These are phyloP conservation scores for Pardalotus punctatus DNA, from an alignment of 2,113 vertebrate species.

Conservation along the genomic window DNA sequence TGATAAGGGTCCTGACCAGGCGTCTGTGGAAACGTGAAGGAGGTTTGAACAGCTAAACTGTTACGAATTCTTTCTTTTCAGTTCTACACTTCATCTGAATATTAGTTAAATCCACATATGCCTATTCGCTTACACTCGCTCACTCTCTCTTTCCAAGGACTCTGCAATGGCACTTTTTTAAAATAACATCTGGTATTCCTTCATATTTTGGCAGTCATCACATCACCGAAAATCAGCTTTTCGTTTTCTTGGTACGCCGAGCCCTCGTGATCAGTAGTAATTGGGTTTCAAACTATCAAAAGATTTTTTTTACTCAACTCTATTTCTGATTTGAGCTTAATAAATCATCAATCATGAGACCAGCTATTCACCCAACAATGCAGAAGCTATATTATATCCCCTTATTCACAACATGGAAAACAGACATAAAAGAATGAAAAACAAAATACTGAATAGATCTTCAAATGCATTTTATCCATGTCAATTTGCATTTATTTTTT, in stretches of 20 bases:
- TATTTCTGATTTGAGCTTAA: slow-evolving; percentile 31
- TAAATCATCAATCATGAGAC: neutral
- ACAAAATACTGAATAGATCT: slow-evolving; percentile 48
- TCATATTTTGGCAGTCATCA: slow-evolving; percentile 52
- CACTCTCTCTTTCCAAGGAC: slow-evolving; percentile 33
- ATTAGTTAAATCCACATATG: slow-evolving; percentile 39
- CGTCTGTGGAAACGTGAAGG: neutral
- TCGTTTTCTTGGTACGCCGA: slow-evolving; percentile 8
- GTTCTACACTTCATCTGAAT: slow-evolving; percentile 16
- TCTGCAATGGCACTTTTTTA: slow-evolving; percentile 25
- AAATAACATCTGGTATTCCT: slow-evolving; percentile 69
- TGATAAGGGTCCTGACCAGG: slow-evolving; percentile 8
- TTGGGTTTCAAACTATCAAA: slow-evolving; percentile 47
- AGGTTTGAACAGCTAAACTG: neutral
- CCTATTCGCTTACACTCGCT: neutral
- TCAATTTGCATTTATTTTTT: slow-evolving; percentile 30
- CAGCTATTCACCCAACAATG: neutral
- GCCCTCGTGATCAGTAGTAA: slow-evolving; percentile 18
- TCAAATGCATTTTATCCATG: slow-evolving; percentile 51
- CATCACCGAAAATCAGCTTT: slow-evolving; percentile 53
- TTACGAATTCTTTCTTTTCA: slow-evolving; percentile 26
- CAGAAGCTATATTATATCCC: slow-evolving; percentile 20
- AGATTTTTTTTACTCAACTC: neutral
- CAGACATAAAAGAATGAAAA: slow-evolving; percentile 47
- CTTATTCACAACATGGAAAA: slow-evolving; percentile 23